Evolutionary conservation across 2,797 vertebrate species (phyloP).

Genomic region (Taeniopygia guttata): DNA sequence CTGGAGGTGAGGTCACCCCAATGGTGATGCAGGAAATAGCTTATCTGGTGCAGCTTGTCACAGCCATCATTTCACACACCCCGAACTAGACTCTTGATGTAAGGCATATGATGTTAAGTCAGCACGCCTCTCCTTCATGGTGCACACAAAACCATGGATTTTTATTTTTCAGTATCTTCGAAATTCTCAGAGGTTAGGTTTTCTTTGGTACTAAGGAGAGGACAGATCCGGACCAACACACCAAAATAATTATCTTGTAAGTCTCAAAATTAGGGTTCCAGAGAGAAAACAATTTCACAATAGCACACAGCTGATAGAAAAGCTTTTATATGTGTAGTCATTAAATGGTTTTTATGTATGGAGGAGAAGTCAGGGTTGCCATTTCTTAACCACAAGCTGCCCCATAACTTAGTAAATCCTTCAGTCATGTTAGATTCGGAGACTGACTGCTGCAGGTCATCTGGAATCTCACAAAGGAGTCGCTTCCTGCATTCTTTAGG

Average conservation of each 20-base stretch:
- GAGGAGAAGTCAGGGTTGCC: background rate
- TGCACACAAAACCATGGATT: background rate
- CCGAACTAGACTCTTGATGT: background rate
- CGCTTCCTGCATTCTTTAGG: background rate
- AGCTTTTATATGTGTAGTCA: background rate
- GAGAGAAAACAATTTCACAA: background rate
- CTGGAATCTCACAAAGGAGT: background rate
- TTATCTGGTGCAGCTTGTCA: background rate
- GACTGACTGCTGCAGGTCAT: accelerated
- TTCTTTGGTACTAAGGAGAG: background rate
- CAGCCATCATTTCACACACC: background rate
- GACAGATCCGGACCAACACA: background rate
- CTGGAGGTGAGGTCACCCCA: accelerated
- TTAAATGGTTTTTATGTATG: background rate
- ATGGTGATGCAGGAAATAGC: background rate
- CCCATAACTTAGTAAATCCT: background rate
- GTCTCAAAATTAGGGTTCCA: background rate
- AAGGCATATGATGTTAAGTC: background rate
- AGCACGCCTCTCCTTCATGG: accelerated
- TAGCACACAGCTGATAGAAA: background rate
- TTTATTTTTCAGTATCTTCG: background rate
- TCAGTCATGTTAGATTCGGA: background rate
- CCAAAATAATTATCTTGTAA: background rate
- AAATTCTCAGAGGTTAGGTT: background rate
- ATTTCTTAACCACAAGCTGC: background rate